Evolutionary conservation across 2,797 vertebrate genomes (phyloP), one percentile per base, ranked within the genome.

Genomic region (Oreochromis mossambicus): DNA sequence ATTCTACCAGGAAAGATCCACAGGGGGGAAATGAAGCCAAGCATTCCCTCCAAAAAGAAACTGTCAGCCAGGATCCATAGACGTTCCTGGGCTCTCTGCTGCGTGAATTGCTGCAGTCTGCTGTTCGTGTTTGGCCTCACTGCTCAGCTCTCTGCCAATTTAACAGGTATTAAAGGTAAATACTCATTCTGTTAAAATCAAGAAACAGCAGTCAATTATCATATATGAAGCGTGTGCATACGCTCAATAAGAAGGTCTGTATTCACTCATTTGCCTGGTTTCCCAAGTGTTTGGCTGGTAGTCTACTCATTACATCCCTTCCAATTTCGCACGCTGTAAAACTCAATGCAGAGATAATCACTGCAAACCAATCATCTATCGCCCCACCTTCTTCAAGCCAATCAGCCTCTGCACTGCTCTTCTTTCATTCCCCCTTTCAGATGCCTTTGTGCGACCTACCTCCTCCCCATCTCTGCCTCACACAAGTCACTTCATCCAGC

Each of bases 1-100:
- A 86, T 80, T 78, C 85, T 88, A 78, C 77, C 78, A 78, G 79
- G 56, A 77, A 84, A 55, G 12, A 73, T 88, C 88, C 78, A 21
- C 75, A 5, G 86, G 68, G 81, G 89, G 89, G 86, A 86, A 52
- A 87, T 89, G 70, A 90, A 84, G 70, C 66, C 85, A 84, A 92
- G 89, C 78, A 34, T 61, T 90, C 68, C 73, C 61, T 81, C 68
- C 38, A 50, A 80, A 52, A 88, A 83, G 75, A 89, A 89, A 90
- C 78, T 43, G 85, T 81, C 82, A 83, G 78, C 83, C 21, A 56
- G 83, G 61, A 80, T 81, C 82, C 61, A 81, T 77, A 85, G 87
- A 83, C 29, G 82, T 58, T 90, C 52, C 17, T 21, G 1, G 7
- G 73, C 56, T 81, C 86, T 88, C 52, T 78, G 81, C 63, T 81